Base-by-base conservation (phyloP, 2,113 vertebrate species). In the Lasiurus cinereus region DNA sequence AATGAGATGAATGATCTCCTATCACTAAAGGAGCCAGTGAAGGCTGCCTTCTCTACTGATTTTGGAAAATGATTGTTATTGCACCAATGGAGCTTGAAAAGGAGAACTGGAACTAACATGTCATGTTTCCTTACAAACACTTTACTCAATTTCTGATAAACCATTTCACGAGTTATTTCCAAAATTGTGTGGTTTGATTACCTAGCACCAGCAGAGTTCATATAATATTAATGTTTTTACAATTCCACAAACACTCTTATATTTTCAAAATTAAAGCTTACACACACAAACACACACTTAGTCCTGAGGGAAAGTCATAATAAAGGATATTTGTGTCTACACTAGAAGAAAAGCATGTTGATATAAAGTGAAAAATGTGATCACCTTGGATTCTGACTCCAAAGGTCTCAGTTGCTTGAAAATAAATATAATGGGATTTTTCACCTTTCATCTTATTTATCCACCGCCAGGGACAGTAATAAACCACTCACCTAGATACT, bases 241-340 rank as follows among this genome's bases (percentile, higher is more conserved):
- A 59, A 91, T 90, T 85, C 70, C 62, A 73, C 48, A 79, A 86
- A 84, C 72, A 54, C 4, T 5, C 27, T 80, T 29, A 50, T 24
- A 84, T 80, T 88, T 96, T 90, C 62, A 54, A 92, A 90, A 94
- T 67, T 54, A 33, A 89, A 84, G 31, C 1, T 12, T 78, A 56
- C 54, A 56, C 54, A 59, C 56, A 59, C 56, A 59, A 21, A 59
- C 56, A 59, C 56, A 59, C 21, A 24, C 18, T 10, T 59, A 27
- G 3, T 73, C 9, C 69, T 89, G 27, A 82, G 2, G 3, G 16
- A 80, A 19, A 90, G 56, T 31, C 39, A 88, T 46, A 22, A 73
- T 77, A 72, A 93, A 92, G 31, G 19, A 66, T 91, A 52, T 77
- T 43, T 29, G 1, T 76, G 4, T 36, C 12, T 87, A 62, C 13